Base-by-base conservation (phyloP, 1,140 invertebrate genomes). In the Ditylenchus dipsaci region DNA sequence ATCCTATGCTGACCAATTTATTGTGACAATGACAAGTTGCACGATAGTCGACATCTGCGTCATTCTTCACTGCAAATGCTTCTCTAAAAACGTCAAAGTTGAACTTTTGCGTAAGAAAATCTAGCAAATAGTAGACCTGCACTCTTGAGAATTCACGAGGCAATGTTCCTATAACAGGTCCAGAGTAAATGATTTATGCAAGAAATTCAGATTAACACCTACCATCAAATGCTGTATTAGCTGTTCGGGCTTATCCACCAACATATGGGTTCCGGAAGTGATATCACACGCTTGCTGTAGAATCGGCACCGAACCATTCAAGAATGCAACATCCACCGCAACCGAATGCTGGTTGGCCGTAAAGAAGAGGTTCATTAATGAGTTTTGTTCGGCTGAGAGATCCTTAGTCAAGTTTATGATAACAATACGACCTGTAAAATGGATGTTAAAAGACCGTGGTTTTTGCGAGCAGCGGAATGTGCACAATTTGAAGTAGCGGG, bases 281-380 rank as follows among this genome's bases (percentile, higher is more conserved):
- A 74, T 74, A 43, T 74, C 72, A 49, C 72, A 66, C 21, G 70
- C 75, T 42, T 74, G 63, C 27, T 78, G 74, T 23, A 75, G 47
- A 56, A 71, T 78, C 29, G 74, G 74, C 42, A 75, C 69, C 38
- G 56, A 57, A 42, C 59, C 47, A 45, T 61, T 71, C 47, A 75
- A 58, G n/a, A 59, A 66, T 11, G 57, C 65, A 17, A 64, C 75
- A 60, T 69, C 56, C 29, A 74, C 63, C 9, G 63, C 56, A 27
- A 74, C 56, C 21, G 43, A 53, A 19, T 72, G 63, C 27, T 74
- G 74, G 47, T 71, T 61, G 17, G 74, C 59, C 23, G 72, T 59
- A 49, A 74, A 74, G 29, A 74, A 75, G 11, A 74, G 58, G 43
- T 74, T 74, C 72, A 74, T 75, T 33, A 74, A 56, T 17, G 67